These are phyloP conservation scores for Typhlichthys subterraneus DNA, from an alignment of 2,797 vertebrate genomes.

Conservation along the genomic window DNA sequence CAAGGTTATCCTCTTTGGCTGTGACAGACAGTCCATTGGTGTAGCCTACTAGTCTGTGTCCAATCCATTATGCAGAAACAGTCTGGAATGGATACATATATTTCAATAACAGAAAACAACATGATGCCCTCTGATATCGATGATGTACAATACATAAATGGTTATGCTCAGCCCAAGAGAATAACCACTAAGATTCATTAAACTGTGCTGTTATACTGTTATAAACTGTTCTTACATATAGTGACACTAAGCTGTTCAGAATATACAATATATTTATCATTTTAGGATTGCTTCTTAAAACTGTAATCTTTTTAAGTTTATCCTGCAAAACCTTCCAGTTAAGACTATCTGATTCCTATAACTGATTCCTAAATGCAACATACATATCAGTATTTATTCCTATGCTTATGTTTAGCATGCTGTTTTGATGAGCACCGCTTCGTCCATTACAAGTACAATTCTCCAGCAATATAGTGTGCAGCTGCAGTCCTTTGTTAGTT, in stretches of 20 bases:
- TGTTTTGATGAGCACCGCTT: neutral
- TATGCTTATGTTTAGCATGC: neutral
- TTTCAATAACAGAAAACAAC: slow-evolving; percentile 35
- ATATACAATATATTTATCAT: neutral
- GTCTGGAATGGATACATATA: slow-evolving; percentile 32
- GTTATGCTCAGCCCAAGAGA: neutral
- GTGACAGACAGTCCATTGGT: slow-evolving; percentile 40
- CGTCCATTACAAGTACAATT: neutral
- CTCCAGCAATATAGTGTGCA: neutral
- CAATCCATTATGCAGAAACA: slow-evolving; percentile 45
- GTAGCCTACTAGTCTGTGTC: slow-evolving; percentile 37
- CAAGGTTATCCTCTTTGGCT: slow-evolving; percentile 16
- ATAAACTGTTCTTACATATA: neutral
- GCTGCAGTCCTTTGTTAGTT: slow-evolving; percentile 31
- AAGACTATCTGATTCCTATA: neutral
- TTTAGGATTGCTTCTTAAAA: too few species aligned
- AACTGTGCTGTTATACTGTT: neutral
- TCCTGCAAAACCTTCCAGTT: too few species aligned
- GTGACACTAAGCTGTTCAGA: neutral
- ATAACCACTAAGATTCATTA: neutral
- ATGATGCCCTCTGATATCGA: slow-evolving; percentile 12
- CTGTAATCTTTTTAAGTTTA: too few species aligned
- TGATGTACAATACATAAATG: slow-evolving; percentile 3
- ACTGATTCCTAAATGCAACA: neutral
- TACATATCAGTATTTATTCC: neutral